phyloP scores from a whole-genome alignment of 2,888 invertebrate species.

The Acrobasis consociella region DNA sequence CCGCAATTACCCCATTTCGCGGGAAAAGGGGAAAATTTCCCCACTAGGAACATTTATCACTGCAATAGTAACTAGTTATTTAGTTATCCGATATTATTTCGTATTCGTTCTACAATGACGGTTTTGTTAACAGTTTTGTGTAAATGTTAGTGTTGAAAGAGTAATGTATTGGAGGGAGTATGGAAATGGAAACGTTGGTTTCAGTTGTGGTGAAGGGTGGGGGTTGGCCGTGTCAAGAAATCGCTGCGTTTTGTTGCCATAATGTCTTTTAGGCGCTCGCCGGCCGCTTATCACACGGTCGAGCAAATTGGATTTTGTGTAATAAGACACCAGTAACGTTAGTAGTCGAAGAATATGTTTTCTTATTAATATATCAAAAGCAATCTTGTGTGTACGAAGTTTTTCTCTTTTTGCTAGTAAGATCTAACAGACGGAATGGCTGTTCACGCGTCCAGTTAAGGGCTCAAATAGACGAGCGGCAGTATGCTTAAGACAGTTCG shows the following conservation, averaged over 20 bases:
- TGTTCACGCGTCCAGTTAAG: too few relatives aligned
- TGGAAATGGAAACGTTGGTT: constrained; percentile 29
- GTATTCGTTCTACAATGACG: constrained; percentile 19
- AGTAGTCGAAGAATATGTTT: too few relatives aligned
- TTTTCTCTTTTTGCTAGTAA: too few relatives aligned
- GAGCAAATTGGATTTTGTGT: constrained; percentile 15
- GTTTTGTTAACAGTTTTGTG: constrained; percentile 19
- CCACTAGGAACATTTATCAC: constrained; percentile 42
- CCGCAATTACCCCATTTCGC: constrained; percentile 25
- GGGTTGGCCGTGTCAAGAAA: constrained; percentile 48
- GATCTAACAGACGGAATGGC: too few relatives aligned
- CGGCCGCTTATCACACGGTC: constrained; percentile 33
- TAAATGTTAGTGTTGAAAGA: constrained; percentile 25
- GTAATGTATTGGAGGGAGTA: constrained; percentile 36
- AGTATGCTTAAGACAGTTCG: too few relatives aligned
- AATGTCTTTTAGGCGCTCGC: constrained; percentile 48
- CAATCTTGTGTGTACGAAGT: too few relatives aligned
- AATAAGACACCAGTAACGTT: neutral
- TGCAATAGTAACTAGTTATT: constrained; percentile 36
- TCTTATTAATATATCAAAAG: too few relatives aligned
- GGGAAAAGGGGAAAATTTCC: constrained; percentile 32
- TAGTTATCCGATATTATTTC: constrained; percentile 23
- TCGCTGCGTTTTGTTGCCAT: constrained; percentile 62
- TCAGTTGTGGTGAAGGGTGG: constrained; percentile 25
- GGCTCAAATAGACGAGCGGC: too few relatives aligned